These are phyloP conservation scores for Oscarella lobularis DNA, from an alignment of 37 sponge, comb jelly and placozoan species.

Conservation along the genomic window DNA sequence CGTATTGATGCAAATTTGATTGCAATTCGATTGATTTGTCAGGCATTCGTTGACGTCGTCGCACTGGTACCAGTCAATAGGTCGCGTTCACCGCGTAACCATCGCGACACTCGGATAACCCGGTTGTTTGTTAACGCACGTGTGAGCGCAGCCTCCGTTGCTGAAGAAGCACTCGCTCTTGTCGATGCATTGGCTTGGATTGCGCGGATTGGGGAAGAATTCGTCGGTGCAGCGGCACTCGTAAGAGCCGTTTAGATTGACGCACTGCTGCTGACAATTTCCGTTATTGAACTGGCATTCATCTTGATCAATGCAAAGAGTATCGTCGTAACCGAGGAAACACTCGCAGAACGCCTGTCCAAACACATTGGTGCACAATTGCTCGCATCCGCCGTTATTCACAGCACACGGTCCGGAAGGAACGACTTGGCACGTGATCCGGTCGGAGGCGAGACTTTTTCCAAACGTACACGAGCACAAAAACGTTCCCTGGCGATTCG, in stretches of 20 bases:
- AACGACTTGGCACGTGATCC: neutral
- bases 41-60: slow-evolving; percentile 1
- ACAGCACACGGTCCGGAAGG: neutral
- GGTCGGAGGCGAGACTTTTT: no score
- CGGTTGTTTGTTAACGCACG: neutral
- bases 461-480: no score
- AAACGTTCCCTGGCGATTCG: no score
- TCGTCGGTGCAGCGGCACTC: neutral
- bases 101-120: no score
- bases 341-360: neutral
- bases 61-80: neutral
- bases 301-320: neutral
- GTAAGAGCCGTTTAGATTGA: neutral
- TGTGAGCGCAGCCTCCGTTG: neutral
- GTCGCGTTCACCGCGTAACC: no score
- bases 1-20: neutral
- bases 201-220: neutral
- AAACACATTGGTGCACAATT: neutral
- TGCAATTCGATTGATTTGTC: neutral
- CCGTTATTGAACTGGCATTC: neutral
- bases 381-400: neutral
- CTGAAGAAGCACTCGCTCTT: neutral
- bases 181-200: slow-evolving; percentile 1
- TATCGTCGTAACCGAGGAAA: neutral
- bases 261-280: slow-evolving; percentile 1